Base-by-base conservation (phyloP, 1,140 invertebrate genomes). In the Muscidifurax raptorellus region DNA sequence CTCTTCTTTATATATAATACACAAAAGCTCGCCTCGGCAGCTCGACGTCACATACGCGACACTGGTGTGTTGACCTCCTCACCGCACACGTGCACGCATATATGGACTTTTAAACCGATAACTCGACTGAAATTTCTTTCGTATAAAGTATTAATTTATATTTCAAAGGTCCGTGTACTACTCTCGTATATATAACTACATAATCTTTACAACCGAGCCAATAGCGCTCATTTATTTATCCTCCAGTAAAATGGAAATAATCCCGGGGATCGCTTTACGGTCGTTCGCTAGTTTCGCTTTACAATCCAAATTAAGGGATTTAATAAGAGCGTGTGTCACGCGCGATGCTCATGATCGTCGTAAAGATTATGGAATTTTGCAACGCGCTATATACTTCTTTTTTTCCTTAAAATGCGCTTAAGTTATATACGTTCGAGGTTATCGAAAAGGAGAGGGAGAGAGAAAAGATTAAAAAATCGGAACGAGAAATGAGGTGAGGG, bases 401-500 rank as follows among this genome's bases (percentile, higher is more conserved):
- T n/a, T 69, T 69, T 28, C 28, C 18, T 69, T 5, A 59, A 59
- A 22, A 40, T 10, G 7, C 7, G 52, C 52, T 22, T 59, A 7
- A 4, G 52, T 22, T 59, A 30, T 28, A 71, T 30, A 72, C n/a
- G 22, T 71, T 52, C 28, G 64, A 74, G 66, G 69, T 74, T 82
- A 82, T 82, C 69, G 27, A 47, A 22, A 40, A 40, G 36, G 36
- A 12, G 36, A 40, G 36, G 7, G 9, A 3, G 80, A 28, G 18
- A 30, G 18, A 69, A 15, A 44, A 30, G 80, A 82, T 82, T 36
- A 74, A 72, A 40, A 32, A 36, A 72, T 44, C 36, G 27, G 12
- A 1, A 44, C 66, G 36, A 18, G 66, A 80, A 80, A 80, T 15
- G 66, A 80, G 77, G 64, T 44, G 13, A 79, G 32, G 79, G 36